Percentiles rank a stretch among this genome's conserved stretches.
Conservation (phyloP, 2,888 invertebrate species). For the Tenthredo distinguenda region DNA sequence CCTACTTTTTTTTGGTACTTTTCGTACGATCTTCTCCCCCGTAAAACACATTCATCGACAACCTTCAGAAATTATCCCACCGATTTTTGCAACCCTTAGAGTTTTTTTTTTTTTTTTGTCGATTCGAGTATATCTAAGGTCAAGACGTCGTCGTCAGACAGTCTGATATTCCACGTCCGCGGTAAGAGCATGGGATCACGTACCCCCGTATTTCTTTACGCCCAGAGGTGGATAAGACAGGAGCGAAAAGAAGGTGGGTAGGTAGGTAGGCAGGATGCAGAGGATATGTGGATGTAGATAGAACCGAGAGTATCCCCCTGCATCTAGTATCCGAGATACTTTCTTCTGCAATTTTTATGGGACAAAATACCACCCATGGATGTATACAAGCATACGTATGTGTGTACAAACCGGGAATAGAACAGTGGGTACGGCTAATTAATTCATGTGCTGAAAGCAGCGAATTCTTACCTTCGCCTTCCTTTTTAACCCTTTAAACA, state of each 20-base stretch:
- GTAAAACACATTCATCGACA: neutral
- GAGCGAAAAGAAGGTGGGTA: slow-evolving; percentile 65
- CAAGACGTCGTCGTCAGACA: slow-evolving; percentile 55
- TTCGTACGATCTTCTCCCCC: too few species aligned
- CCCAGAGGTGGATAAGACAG: slow-evolving; percentile 38
- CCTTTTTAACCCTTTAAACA: too few species aligned
- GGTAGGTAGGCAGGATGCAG: slow-evolving; percentile 52
- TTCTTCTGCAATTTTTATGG: slow-evolving; percentile 70
- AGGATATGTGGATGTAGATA: neutral
- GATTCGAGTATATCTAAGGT: slow-evolving; percentile 59
- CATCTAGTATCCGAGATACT: slow-evolving; percentile 53
- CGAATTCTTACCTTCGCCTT: too few species aligned
- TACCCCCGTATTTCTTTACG: slow-evolving; percentile 69
- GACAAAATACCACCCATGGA: slow-evolving; percentile 67
- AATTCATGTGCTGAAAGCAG: neutral
- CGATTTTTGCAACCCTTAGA: neutral
- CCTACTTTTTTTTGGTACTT: too few species aligned
- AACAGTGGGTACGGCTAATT: neutral
- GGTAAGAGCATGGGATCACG: slow-evolving; percentile 66
- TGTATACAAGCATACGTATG: neutral
- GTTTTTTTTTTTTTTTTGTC: neutral
- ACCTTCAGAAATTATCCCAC: neutral
- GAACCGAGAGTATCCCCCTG: slow-evolving; percentile 39
- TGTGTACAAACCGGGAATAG: neutral
- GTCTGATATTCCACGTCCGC: slow-evolving; percentile 69